Evolutionary conservation across 2,888 invertebrate species (phyloP).

Genomic region (Griposia aprilina): DNA sequence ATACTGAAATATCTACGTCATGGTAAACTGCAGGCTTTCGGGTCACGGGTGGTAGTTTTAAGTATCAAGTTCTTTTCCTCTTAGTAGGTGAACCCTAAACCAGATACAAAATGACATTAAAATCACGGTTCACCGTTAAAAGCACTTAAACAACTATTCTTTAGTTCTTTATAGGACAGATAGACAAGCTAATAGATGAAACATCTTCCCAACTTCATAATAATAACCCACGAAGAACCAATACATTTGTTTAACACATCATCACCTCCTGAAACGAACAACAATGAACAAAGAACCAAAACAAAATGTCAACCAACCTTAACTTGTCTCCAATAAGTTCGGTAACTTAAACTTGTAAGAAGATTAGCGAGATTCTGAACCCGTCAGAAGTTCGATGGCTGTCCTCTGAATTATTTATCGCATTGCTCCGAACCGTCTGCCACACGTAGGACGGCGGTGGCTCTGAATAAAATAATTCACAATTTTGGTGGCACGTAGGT

Average conservation of each 20-base stretch:
- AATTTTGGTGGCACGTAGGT: constrained; percentile 26
- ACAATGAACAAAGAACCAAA: constrained; percentile 45
- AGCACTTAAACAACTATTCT: background rate
- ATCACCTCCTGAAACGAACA: background rate
- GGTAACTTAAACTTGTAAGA: constrained; percentile 60
- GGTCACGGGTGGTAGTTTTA: background rate
- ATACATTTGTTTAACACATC: background rate
- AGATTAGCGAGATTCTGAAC: constrained; percentile 62
- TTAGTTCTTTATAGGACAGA: too few relatives aligned
- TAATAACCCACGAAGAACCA: background rate
- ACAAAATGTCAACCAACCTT: constrained; percentile 37
- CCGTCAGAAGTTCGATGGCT: constrained; percentile 58
- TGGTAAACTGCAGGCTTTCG: too few relatives aligned
- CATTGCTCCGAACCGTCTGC: constrained; percentile 44
- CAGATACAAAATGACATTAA: too few relatives aligned
- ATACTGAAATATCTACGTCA: background rate
- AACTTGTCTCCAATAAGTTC: constrained; percentile 58
- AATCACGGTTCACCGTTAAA: background rate
- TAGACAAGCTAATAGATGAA: background rate
- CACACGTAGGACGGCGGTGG: constrained; percentile 28
- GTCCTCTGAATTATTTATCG: constrained; percentile 67
- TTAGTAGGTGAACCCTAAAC: background rate
- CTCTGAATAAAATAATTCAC: constrained; percentile 56
- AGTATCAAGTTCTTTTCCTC: background rate
- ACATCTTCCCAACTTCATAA: background rate